phyloP scores from a whole-genome alignment of 1,140 invertebrate genomes.

The Bilobella aurantiaca region DNA sequence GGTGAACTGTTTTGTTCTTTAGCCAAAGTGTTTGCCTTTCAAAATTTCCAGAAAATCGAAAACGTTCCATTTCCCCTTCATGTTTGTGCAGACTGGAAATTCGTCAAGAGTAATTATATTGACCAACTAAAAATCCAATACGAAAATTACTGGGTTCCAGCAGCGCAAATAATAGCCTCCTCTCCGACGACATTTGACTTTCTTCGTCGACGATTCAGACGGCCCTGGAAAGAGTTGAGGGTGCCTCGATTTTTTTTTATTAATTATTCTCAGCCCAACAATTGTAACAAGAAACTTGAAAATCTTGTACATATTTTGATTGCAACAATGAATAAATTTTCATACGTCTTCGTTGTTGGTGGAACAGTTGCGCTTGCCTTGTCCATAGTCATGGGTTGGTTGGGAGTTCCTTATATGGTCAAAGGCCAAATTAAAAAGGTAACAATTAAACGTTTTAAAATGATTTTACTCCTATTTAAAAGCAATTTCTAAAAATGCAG shows the following conservation, averaged over 20 bases:
- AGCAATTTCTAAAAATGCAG: too few species aligned
- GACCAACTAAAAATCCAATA: not conserved
- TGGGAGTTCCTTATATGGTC: slow-evolving; percentile 15
- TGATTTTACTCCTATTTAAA: too few species aligned
- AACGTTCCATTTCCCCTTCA: too few species aligned
- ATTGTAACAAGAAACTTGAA: not conserved
- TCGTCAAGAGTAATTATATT: not conserved
- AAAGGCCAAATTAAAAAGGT: slow-evolving; percentile 19
- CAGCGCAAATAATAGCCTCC: not conserved
- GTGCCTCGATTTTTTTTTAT: not conserved
- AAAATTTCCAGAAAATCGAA: too few species aligned
- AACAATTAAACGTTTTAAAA: slow-evolving; percentile 1
- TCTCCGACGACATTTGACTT: not conserved
- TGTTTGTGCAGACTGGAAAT: not conserved
- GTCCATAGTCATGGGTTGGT: slow-evolving; percentile 18
- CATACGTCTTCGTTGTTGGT: slow-evolving; percentile 5
- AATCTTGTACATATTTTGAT: too few species aligned
- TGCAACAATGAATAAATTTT: slow-evolving; percentile 13
- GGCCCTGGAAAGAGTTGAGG: not conserved
- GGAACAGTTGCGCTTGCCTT: slow-evolving; percentile 13
- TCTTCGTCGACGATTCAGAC: not conserved
- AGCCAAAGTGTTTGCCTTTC: too few species aligned
- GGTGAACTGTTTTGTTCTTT: too few species aligned
- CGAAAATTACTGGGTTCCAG: not conserved
- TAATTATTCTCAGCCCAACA: not conserved